A percentile compares a stretch with the other conserved stretches of the same genome.
Conservation (phyloP, 2,797 vertebrate genomes). For the Helostoma temminkii region DNA sequence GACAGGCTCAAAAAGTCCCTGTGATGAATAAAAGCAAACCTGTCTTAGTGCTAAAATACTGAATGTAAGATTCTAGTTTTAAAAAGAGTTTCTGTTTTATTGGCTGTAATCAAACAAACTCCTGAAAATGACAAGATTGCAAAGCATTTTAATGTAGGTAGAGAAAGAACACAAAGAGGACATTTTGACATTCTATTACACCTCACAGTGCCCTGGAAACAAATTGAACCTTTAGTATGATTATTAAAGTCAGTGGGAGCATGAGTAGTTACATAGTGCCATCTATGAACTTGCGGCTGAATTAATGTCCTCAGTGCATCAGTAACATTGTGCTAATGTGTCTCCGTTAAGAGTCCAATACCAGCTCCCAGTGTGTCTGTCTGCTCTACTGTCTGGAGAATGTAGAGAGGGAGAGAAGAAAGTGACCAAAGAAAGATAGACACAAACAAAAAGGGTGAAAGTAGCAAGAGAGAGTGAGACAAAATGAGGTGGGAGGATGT, state of each 20-base stretch:
- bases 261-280: conserved; percentile 34
- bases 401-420: conserved; percentile 1
- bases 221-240: conserved; percentile 15
- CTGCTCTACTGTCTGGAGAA: conserved; percentile 44
- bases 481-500: conserved; percentile 45
- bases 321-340: conserved; percentile 51
- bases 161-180: background rate
- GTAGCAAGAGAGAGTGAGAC: conserved; percentile 16
- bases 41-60: background rate
- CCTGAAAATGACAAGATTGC: background rate
- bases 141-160: background rate
- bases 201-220: conserved; percentile 1
- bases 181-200: background rate
- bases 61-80: background rate
- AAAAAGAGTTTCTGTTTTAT: background rate
- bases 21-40: background rate
- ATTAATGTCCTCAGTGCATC: conserved; percentile 55
- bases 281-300: conserved; percentile 45
- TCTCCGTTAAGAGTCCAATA: conserved; percentile 58
- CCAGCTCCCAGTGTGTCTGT: conserved; percentile 45
- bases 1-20: background rate
- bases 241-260: conserved; percentile 18
- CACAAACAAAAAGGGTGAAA: conserved; percentile 19
- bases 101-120: conserved; percentile 9
- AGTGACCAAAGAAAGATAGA: conserved; percentile 15